Percentiles rank a stretch among this genome's conserved stretches.
Conservation (phyloP, 2,113 vertebrate species). For the Trochalopteron elliotii region DNA sequence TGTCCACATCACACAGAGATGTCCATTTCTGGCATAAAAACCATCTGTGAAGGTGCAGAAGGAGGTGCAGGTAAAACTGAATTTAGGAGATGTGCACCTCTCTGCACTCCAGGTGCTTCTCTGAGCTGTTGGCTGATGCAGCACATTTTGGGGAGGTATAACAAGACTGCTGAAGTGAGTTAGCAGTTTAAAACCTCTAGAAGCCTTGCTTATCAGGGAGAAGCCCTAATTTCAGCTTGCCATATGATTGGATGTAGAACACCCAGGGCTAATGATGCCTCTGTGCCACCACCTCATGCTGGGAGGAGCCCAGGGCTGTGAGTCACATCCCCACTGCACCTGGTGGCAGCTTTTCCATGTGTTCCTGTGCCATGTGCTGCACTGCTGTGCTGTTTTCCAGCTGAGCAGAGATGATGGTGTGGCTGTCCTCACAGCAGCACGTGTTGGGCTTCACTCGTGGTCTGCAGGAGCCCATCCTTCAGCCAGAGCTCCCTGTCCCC, state of each 20-base stretch:
- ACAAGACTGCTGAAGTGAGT: not conserved
- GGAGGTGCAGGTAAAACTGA: not conserved
- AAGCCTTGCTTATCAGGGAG: not conserved
- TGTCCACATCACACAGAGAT: not conserved
- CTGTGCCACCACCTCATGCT: not conserved
- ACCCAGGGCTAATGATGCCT: not conserved
- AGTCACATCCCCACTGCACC: not conserved
- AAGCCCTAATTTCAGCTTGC: fast-evolving
- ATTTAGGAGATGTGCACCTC: not conserved
- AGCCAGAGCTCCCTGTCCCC: not conserved
- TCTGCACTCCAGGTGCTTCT: not conserved
- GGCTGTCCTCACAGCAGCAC: not conserved
- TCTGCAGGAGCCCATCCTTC: not conserved
- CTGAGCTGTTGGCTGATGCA: not conserved
- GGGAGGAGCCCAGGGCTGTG: not conserved
- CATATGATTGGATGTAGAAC: fast-evolving
- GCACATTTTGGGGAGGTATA: not conserved
- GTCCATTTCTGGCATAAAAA: not conserved
- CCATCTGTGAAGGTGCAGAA: not conserved
- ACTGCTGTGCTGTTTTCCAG: not conserved
- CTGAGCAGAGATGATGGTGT: not conserved
- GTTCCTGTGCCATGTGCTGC: not conserved
- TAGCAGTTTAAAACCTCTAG: not conserved
- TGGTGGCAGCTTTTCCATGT: not conserved
- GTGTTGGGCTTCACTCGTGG: not conserved